Conservation (phyloP, 2,113 vertebrate species). For the Pseudopodoces humilis region DNA sequence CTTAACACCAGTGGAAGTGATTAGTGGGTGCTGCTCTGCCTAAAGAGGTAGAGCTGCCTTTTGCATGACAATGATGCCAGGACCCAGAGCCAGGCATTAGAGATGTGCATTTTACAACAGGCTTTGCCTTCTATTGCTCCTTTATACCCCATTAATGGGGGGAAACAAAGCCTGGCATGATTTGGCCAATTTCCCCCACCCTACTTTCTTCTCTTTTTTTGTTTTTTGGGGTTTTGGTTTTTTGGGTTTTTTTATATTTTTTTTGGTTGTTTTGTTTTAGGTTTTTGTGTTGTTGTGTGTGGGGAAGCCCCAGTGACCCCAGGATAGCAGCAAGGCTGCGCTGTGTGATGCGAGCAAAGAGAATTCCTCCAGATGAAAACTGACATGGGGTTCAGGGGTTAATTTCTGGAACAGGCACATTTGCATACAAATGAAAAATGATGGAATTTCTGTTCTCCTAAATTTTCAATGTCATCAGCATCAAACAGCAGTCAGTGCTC, state of each 20-base stretch:
- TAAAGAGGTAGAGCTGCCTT: slow-evolving; percentile 64
- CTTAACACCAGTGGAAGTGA: slow-evolving; percentile 75
- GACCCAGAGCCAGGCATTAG: slow-evolving; percentile 30
- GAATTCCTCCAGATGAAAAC: slow-evolving; percentile 92
- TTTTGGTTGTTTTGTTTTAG: background rate
- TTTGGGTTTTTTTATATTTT: background rate
- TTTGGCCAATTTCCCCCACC: slow-evolving; percentile 66
- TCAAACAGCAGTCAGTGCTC: slow-evolving; percentile 84
- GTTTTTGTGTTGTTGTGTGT: slow-evolving; percentile 54
- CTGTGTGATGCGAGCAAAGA: slow-evolving; percentile 71
- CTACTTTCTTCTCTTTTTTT: background rate
- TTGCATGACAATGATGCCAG: slow-evolving; percentile 79
- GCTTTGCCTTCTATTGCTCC: slow-evolving; percentile 61
- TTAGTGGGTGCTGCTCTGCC: slow-evolving; percentile 65
- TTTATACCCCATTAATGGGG: slow-evolving; percentile 70
- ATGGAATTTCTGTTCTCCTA: slow-evolving; percentile 93
- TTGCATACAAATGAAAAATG: slow-evolving; percentile 99
- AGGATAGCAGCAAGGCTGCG: slow-evolving; percentile 64
- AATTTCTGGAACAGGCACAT: slow-evolving; percentile 98
- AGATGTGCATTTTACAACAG: slow-evolving; percentile 78
- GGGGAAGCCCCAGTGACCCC: slow-evolving; percentile 76
- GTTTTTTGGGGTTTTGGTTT: background rate
- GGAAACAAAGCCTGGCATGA: slow-evolving; percentile 81
- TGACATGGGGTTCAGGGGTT: slow-evolving; percentile 96
- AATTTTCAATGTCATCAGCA: slow-evolving; percentile 98